These are phyloP conservation scores for Lasioglossum oenotherae DNA, from an alignment of 2,888 invertebrate species.

Conservation along the genomic window DNA sequence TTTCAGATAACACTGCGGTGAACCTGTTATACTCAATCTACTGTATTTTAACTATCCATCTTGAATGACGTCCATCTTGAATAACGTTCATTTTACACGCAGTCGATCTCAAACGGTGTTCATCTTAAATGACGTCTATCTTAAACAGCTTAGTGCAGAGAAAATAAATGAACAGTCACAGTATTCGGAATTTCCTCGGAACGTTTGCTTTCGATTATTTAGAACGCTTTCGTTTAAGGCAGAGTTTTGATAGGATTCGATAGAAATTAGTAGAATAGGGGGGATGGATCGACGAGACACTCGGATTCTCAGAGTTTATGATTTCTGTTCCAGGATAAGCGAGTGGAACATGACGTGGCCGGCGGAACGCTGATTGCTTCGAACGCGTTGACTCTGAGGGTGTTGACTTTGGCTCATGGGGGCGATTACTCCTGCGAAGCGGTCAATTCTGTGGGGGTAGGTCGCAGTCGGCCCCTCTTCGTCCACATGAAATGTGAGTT, in stretches of 20 bases:
- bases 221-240: background rate
- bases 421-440: slow-evolving; percentile 94
- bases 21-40: background rate
- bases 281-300: background rate
- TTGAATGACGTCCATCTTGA: background rate
- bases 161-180: background rate
- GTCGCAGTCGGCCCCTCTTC: slow-evolving; percentile 90
- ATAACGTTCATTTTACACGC: background rate
- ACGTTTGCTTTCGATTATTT: background rate
- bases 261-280: background rate
- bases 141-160: background rate
- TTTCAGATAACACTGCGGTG: background rate
- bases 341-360: slow-evolving; percentile 88
- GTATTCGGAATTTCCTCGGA: background rate
- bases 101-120: background rate
- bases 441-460: slow-evolving; percentile 92
- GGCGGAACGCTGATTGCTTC: slow-evolving; percentile 89
- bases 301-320: background rate
- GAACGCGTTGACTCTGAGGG: slow-evolving; percentile 89
- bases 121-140: background rate
- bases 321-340: slow-evolving; percentile 86
- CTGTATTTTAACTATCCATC: background rate
- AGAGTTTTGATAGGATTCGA: background rate
- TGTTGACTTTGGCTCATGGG: slow-evolving; percentile 89
- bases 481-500: slow-evolving; percentile 93